Conservation (phyloP, 2,888 invertebrate genomes). For the Thelaira solivaga region DNA sequence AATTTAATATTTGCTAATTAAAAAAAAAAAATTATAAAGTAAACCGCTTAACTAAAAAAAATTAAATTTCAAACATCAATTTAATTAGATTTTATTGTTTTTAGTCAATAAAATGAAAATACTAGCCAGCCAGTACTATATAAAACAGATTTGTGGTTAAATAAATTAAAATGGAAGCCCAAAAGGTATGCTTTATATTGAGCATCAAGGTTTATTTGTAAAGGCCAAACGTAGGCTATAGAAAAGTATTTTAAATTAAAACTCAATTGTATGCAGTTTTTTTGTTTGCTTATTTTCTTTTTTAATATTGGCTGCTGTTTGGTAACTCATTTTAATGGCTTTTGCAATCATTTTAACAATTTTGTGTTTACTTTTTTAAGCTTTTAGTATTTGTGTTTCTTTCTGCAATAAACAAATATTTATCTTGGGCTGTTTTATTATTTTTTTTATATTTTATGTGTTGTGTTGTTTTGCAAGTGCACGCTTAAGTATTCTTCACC, state of each 20-base stretch:
- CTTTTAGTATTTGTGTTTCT: neutral
- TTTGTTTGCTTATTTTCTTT: neutral
- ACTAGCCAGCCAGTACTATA: neutral
- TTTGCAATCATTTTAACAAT: conserved; percentile 6
- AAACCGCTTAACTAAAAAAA: too few species aligned
- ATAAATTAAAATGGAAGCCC: conserved; percentile 26
- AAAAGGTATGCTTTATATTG: neutral
- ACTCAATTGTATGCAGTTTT: conserved; percentile 24
- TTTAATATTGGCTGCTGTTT: conserved; percentile 21
- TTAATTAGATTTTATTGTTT: conserved; percentile 39
- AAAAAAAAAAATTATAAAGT: too few species aligned
- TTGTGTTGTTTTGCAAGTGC: neutral
- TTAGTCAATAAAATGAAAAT: conserved; percentile 15
- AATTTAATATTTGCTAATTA: too few species aligned
- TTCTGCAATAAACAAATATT: neutral
- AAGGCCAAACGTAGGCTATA: neutral
- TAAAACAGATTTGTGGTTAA: conserved; percentile 18
- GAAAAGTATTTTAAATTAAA: conserved; percentile 9
- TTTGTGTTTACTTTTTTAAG: neutral
- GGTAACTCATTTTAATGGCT: conserved; percentile 20
- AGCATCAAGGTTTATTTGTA: conserved; percentile 13
- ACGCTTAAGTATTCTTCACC: conserved; percentile 27
- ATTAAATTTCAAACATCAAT: neutral
- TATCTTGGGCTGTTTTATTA: conserved; percentile 12
- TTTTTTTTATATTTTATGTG: neutral